phyloP scores from a whole-genome alignment of 2,113 vertebrate species.

The Taxidea taxus region DNA sequence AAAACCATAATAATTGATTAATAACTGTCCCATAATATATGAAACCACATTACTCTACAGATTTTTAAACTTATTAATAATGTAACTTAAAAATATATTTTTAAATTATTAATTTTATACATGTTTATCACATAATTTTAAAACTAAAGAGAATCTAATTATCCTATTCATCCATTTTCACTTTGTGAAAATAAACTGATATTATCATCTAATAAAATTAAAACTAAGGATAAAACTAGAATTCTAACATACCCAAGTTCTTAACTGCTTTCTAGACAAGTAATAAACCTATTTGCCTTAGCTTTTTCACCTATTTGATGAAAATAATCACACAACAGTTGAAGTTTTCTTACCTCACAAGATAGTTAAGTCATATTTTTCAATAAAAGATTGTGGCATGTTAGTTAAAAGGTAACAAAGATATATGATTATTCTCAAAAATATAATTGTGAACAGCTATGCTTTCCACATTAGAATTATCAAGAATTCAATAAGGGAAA shows the following conservation, averaged over 20 bases:
- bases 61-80: neutral
- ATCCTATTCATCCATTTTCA: neutral
- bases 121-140: conserved; percentile 2
- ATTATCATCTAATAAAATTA: neutral
- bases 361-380: neutral
- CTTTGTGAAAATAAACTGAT: neutral
- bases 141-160: neutral
- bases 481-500: neutral
- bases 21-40: neutral
- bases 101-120: conserved; percentile 25
- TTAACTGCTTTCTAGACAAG: neutral
- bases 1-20: conserved; percentile 36
- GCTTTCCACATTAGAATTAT: neutral
- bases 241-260: neutral
- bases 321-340: neutral
- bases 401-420: conserved; percentile 1
- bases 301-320: neutral
- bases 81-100: neutral
- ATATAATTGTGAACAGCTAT: neutral
- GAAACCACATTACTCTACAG: neutral
- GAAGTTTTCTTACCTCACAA: neutral
- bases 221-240: neutral
- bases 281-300: conserved; percentile 21
- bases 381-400: neutral
- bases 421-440: neutral